Percentiles rank a stretch among this genome's conserved stretches.
Evolutionary conservation across 2,888 invertebrate species (phyloP).

Genomic region (Creontiades dilutus): DNA sequence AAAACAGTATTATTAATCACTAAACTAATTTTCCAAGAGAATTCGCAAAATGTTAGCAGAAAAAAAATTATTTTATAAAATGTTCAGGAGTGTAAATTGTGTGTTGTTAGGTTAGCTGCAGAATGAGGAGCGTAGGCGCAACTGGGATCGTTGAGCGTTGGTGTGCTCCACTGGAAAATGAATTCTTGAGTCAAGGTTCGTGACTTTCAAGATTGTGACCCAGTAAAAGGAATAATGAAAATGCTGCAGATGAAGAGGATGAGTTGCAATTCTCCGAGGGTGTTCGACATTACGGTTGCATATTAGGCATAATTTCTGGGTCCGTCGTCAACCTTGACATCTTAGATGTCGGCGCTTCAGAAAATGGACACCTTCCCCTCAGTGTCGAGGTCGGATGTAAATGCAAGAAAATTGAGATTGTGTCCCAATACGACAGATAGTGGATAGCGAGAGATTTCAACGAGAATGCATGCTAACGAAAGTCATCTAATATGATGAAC

Average conservation of each 20-base stretch:
- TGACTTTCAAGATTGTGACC: constrained; percentile 26
- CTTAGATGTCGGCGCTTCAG: background rate
- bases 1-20: no score
- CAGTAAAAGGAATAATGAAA: background rate
- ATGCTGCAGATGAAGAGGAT: constrained; percentile 32
- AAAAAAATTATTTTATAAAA: no score
- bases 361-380: background rate
- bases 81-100: no score
- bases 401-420: background rate
- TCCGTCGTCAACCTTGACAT: background rate
- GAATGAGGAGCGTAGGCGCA: no score
- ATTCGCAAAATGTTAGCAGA: no score
- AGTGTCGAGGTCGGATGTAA: background rate
- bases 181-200: background rate
- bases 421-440: background rate
- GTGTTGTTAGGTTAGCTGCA: no score
- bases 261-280: constrained; percentile 7
- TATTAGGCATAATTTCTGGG: constrained; percentile 11
- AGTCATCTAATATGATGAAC: no score
- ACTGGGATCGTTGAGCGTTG: no score
- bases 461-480: no score
- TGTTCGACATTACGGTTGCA: background rate
- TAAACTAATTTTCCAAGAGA: no score
- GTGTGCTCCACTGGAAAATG: background rate
- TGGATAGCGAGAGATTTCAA: background rate